These are phyloP conservation scores for Plagiodera versicolora DNA, from an alignment of 2,888 invertebrate genomes.

Conservation along the genomic window DNA sequence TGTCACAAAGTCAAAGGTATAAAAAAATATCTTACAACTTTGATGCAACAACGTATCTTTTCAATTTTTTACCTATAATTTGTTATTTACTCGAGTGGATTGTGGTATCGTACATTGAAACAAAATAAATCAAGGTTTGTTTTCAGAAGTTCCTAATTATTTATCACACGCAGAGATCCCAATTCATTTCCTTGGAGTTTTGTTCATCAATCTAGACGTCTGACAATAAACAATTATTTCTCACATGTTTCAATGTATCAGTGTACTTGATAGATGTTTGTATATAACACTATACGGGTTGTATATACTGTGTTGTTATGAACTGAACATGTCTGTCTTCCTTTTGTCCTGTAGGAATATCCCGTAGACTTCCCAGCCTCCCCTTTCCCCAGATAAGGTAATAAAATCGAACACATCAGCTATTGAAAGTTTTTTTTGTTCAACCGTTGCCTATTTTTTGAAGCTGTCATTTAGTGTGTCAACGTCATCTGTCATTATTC, in stretches of 20 bases:
- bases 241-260: conserved; percentile 25
- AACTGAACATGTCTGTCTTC: conserved; percentile 54
- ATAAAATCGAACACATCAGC: too few relatives aligned
- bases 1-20: neutral
- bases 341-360: conserved; percentile 49
- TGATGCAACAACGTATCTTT: conserved; percentile 22
- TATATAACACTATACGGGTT: conserved; percentile 51
- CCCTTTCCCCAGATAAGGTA: conserved; percentile 5
- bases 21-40: conserved; percentile 10
- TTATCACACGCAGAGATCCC: neutral
- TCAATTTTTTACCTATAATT: conserved; percentile 4
- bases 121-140: neutral
- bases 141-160: neutral
- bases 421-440: too few relatives aligned
- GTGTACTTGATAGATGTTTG: conserved; percentile 31
- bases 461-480: neutral
- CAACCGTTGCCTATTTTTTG: too few relatives aligned
- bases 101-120: conserved; percentile 23
- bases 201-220: conserved; percentile 21
- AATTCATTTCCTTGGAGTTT: neutral
- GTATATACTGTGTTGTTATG: conserved; percentile 48
- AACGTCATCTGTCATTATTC: too few relatives aligned
- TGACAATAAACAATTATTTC: conserved; percentile 23
- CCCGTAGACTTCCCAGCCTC: conserved; percentile 29
- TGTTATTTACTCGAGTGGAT: conserved; percentile 23